Percentiles rank a stretch among this genome's conserved stretches.
Conservation (phyloP, 2,113 vertebrate species). For the Protobothrops mucrosquamatus region DNA sequence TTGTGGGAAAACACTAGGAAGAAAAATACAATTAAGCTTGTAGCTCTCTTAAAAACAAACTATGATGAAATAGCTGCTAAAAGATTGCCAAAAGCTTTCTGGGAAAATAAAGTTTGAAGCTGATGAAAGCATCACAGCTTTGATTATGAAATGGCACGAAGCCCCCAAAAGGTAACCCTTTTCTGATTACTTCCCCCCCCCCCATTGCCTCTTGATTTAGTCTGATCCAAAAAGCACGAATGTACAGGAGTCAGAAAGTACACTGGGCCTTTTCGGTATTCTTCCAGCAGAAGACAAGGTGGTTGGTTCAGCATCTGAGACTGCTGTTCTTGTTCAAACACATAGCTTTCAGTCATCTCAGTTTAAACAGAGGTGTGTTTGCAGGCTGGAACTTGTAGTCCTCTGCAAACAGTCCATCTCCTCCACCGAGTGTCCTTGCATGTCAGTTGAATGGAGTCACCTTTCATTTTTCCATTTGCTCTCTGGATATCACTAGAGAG, state of each 20-base stretch:
- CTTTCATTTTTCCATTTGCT: neutral
- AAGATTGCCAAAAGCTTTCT: slow-evolving; percentile 42
- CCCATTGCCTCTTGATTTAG: neutral
- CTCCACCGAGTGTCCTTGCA: slow-evolving; percentile 23
- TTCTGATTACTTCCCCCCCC: neutral
- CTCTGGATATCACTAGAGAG: neutral
- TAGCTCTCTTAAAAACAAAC: slow-evolving; percentile 43
- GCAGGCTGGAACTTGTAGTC: neutral
- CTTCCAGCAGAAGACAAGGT: rapidly evolving
- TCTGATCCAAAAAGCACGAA: neutral
- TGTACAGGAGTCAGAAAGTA: neutral
- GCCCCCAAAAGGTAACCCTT: neutral
- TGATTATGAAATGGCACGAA: neutral
- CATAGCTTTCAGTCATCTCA: slow-evolving; percentile 26
- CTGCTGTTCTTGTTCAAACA: neutral
- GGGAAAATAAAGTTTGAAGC: slow-evolving; percentile 39
- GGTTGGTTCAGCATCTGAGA: neutral
- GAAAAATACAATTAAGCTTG: neutral
- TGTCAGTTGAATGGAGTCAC: neutral
- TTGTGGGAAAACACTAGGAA: neutral
- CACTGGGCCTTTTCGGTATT: neutral
- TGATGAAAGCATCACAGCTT: neutral
- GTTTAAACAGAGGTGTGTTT: neutral
- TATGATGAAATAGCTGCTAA: slow-evolving; percentile 31
- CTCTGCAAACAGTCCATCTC: slow-evolving; percentile 41